Evolutionary conservation across 2,113 vertebrate genomes (phyloP).

Genomic region (Sarotherodon lohbergeri): DNA sequence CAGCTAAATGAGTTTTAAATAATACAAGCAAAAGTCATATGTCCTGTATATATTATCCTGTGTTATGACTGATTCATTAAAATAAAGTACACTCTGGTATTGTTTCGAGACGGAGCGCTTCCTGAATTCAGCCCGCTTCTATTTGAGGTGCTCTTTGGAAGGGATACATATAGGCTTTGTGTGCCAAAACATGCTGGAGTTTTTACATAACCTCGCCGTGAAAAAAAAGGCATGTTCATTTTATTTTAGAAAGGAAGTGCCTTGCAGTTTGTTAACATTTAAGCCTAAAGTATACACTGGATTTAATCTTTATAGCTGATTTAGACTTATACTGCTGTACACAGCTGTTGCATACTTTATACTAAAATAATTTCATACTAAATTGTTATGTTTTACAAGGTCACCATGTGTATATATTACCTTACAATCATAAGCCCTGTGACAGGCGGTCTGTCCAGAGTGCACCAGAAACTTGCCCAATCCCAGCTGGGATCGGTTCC

Average conservation of each 20-base stretch:
- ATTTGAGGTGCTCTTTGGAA: background rate
- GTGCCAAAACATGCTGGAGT: background rate
- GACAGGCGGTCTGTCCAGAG: background rate
- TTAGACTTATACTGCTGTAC: background rate
- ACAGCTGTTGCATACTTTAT: background rate
- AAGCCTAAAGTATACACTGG: background rate
- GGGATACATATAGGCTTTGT: background rate
- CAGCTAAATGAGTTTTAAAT: background rate
- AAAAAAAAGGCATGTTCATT: background rate
- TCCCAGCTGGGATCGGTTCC: background rate
- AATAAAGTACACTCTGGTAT: background rate
- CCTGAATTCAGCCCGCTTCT: background rate
- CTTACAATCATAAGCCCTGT: background rate
- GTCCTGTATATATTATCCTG: background rate
- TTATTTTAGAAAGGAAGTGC: background rate
- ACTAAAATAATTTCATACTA: background rate
- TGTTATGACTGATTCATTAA: background rate
- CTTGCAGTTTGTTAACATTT: background rate
- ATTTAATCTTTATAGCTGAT: background rate
- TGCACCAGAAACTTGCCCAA: background rate
- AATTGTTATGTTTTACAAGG: background rate
- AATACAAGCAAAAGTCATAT: background rate
- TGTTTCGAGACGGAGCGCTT: fast-evolving
- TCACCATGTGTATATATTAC: background rate
- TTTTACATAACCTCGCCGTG: background rate